phyloP scores from a whole-genome alignment of 64 coral and sea anemone species.

The Montipora cactus region DNA sequence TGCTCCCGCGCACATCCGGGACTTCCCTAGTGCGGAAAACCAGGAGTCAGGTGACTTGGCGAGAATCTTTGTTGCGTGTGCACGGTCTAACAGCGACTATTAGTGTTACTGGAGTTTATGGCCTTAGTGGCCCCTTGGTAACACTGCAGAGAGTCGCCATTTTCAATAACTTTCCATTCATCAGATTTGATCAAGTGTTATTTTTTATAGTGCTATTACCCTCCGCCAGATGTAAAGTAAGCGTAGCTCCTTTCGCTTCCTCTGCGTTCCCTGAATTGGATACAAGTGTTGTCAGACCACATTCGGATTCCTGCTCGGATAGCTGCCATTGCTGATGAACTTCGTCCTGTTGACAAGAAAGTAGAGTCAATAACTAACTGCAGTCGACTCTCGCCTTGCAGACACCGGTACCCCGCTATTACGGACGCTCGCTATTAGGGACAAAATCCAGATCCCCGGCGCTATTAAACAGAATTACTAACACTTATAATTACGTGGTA shows the following conservation, averaged over 20 bases:
- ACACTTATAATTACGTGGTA: too few relatives aligned
- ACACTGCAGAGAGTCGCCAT: background rate
- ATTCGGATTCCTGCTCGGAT: slow-evolving; percentile 71
- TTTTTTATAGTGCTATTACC: background rate
- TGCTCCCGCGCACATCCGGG: too few relatives aligned
- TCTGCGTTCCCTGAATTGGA: slow-evolving; percentile 50
- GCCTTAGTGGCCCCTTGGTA: background rate
- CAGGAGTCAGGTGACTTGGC: too few relatives aligned
- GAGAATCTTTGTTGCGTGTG: too few relatives aligned
- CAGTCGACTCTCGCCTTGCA: too few relatives aligned
- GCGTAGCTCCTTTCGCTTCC: slow-evolving; percentile 16
- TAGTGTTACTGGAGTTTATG: too few relatives aligned
- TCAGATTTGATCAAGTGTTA: background rate
- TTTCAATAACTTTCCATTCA: background rate
- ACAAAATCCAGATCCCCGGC: too few relatives aligned
- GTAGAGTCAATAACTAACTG: background rate
- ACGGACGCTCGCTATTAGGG: too few relatives aligned
- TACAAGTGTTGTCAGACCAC: slow-evolving; percentile 73
- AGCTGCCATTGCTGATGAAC: slow-evolving; percentile 57
- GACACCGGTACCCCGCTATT: too few relatives aligned
- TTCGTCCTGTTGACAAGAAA: background rate
- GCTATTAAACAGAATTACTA: too few relatives aligned
- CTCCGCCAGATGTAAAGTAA: slow-evolving; percentile 37
- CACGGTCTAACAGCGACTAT: too few relatives aligned
- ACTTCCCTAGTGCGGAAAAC: too few relatives aligned